Percentiles rank a stretch among this genome's conserved stretches.
Evolutionary conservation across 2,113 vertebrate genomes (phyloP).

Genomic region (Cygnus atratus): DNA sequence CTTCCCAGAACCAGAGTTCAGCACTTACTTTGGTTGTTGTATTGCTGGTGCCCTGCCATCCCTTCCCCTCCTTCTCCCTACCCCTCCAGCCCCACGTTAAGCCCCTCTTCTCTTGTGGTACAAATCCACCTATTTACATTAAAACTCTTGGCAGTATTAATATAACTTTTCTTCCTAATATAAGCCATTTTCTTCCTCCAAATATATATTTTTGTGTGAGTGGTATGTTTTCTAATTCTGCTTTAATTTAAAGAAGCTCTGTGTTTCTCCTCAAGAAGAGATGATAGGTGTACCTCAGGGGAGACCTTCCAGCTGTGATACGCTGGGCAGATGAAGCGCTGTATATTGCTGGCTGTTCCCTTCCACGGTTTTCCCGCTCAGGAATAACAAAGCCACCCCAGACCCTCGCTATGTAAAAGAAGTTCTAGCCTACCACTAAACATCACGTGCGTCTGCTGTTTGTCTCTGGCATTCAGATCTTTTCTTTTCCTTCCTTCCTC

Average conservation of each 20-base stretch:
- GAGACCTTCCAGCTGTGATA: neutral
- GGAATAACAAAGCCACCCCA: neutral
- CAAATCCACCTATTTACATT: neutral
- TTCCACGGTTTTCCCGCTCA: neutral
- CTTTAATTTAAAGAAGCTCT: neutral
- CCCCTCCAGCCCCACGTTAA: neutral
- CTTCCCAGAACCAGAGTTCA: neutral
- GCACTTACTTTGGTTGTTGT: neutral
- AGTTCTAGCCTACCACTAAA: neutral
- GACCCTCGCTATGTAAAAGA: neutral
- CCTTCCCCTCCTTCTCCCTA: neutral
- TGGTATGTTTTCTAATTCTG: neutral
- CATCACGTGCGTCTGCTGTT: neutral
- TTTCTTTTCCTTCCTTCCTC: neutral
- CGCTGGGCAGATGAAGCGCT: neutral
- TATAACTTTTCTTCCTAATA: neutral
- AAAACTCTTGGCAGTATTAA: neutral
- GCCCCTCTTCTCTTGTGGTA: neutral
- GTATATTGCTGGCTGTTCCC: neutral
- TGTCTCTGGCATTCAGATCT: neutral
- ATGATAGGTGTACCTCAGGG: neutral
- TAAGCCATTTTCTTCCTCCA: neutral
- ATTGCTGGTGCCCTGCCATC: neutral
- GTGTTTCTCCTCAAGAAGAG: neutral
- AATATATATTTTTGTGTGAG: neutral